A percentile compares a stretch with the other conserved stretches of the same genome.
phyloP scores from a whole-genome alignment of 2,888 invertebrate species.

The Morpho helenor region DNA sequence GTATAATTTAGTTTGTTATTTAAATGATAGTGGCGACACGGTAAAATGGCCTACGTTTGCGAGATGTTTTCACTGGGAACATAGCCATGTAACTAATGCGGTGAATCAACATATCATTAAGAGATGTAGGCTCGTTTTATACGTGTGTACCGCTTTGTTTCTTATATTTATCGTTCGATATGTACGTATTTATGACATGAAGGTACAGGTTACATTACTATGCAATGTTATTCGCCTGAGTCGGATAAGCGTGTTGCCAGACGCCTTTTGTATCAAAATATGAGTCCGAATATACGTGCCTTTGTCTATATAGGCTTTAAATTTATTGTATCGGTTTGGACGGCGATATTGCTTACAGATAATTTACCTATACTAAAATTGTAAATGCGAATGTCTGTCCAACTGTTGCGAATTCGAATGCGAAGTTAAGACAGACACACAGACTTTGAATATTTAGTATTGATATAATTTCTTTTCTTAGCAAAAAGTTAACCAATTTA shows the following conservation, averaged over 20 bases:
- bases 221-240: slow-evolving; percentile 44
- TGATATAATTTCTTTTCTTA: too few relatives aligned
- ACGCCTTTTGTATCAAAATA: slow-evolving; percentile 67
- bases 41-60: slow-evolving; percentile 41
- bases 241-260: slow-evolving; percentile 52
- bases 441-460: too few relatives aligned
- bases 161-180: slow-evolving; percentile 68
- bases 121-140: slow-evolving; percentile 72
- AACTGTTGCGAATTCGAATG: too few relatives aligned
- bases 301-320: slow-evolving; percentile 22
- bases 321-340: slow-evolving; percentile 26
- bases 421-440: too few relatives aligned
- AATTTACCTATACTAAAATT: too few relatives aligned
- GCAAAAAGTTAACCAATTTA: not conserved
- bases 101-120: slow-evolving; percentile 79
- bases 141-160: slow-evolving; percentile 77
- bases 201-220: slow-evolving; percentile 45
- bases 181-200: slow-evolving; percentile 70
- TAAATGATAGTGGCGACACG: slow-evolving; percentile 27
- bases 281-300: slow-evolving; percentile 22
- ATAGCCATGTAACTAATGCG: slow-evolving; percentile 78
- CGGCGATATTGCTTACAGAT: slow-evolving; percentile 23
- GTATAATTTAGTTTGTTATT: slow-evolving; percentile 34
- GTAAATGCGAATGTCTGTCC: too few relatives aligned
- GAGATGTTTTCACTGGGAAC: slow-evolving; percentile 76